These are phyloP conservation scores for Coptodon rendalli DNA, from an alignment of 2,113 vertebrate species.

Conservation along the genomic window DNA sequence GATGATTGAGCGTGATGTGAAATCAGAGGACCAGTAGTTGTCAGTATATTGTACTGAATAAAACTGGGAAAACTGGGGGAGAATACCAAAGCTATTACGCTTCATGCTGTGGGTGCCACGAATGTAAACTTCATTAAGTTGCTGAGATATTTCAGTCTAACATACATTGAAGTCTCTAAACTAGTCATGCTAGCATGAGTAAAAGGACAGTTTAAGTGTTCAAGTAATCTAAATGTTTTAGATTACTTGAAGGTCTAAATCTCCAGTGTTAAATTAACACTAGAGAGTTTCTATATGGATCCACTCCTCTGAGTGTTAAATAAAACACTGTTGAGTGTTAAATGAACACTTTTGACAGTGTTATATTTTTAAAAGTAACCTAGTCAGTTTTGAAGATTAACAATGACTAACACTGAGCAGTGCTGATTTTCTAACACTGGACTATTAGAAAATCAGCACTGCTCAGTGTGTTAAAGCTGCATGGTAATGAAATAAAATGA, in stretches of 20 bases:
- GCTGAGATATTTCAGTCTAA: background rate
- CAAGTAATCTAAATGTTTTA: background rate
- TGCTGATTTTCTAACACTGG: no score
- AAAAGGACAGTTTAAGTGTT: background rate
- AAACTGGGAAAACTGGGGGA: background rate
- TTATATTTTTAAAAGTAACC: no score
- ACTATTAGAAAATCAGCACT: no score
- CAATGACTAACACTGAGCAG: no score
- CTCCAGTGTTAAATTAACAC: no score
- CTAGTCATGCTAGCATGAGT: background rate
- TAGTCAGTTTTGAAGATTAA: no score
- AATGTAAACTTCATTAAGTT: background rate
- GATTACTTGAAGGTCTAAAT: background rate
- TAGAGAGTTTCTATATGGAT: no score
- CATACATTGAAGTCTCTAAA: background rate
- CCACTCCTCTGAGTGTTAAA: no score
- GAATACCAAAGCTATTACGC: background rate
- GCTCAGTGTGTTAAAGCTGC: background rate
- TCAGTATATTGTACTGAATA: background rate
- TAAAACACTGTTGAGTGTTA: no score
- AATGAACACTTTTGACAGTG: no score
- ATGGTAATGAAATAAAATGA: background rate
- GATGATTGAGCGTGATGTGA: background rate
- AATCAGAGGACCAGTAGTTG: background rate
- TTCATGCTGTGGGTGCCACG: background rate